phyloP scores from a whole-genome alignment of 2,113 vertebrate genomes.

The Crocuta crocuta region DNA sequence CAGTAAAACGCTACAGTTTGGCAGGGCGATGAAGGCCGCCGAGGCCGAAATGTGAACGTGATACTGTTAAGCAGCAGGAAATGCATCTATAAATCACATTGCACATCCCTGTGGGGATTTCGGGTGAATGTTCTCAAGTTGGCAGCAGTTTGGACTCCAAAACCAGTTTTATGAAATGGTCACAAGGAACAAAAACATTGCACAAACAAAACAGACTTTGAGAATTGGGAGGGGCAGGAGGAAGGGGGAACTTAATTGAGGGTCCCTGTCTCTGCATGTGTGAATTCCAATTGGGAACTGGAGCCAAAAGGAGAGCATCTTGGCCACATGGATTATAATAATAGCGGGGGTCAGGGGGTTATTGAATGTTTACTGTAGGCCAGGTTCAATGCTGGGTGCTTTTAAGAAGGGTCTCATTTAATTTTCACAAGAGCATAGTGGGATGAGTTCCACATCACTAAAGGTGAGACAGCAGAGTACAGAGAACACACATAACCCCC shows the following conservation, averaged over 20 bases:
- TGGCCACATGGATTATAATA: fast-evolving
- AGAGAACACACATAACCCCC: fast-evolving
- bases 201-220: background rate
- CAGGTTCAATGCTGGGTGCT: fast-evolving
- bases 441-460: fast-evolving
- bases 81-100: slow-evolving; percentile 49
- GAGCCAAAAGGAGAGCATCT: fast-evolving
- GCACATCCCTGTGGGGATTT: slow-evolving; percentile 35
- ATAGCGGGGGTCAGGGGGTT: fast-evolving
- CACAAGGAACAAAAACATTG: background rate
- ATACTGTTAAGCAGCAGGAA: slow-evolving; percentile 40
- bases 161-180: background rate
- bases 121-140: slow-evolving; percentile 24
- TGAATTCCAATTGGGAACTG: fast-evolving
- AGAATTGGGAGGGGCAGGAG: background rate
- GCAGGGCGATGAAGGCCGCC: background rate
- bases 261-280: fast-evolving
- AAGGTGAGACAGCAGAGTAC: too few relatives aligned
- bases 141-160: slow-evolving; percentile 60
- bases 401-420: fast-evolving
- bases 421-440: fast-evolving
- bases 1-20: slow-evolving; percentile 36
- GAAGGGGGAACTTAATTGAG: background rate
- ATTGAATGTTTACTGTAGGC: background rate
- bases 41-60: background rate